A percentile compares a stretch with the other conserved stretches of the same genome.
Conservation (phyloP, 2,113 vertebrate species). For the Perca fluviatilis region DNA sequence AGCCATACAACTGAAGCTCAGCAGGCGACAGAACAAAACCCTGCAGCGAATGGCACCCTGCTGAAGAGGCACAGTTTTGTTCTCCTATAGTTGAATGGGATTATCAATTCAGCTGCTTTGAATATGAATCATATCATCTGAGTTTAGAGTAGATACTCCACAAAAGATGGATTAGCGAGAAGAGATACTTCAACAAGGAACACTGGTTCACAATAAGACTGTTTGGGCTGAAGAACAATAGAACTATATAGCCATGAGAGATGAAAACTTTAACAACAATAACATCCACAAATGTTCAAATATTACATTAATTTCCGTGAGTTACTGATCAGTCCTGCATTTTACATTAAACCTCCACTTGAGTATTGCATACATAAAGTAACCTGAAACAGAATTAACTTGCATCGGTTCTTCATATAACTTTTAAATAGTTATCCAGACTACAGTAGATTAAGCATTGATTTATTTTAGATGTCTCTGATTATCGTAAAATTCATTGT, state of each 20-base stretch:
- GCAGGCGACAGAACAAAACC: neutral
- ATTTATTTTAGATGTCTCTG: neutral
- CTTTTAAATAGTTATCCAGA: neutral
- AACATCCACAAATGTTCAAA: too few relatives aligned
- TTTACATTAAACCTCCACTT: neutral
- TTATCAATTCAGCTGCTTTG: neutral
- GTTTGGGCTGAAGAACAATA: too few relatives aligned
- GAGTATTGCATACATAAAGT: neutral
- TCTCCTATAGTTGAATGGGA: neutral
- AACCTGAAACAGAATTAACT: too few relatives aligned
- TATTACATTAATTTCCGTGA: neutral
- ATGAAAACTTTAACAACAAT: neutral
- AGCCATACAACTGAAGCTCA: neutral
- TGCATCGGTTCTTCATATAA: neutral
- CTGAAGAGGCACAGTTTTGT: neutral
- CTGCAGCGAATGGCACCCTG: neutral
- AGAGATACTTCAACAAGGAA: neutral
- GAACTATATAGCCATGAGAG: neutral
- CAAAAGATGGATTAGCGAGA: neutral
- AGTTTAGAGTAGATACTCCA: neutral
- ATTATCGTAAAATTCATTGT: too few relatives aligned
- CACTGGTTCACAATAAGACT: neutral
- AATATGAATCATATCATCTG: neutral
- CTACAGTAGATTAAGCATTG: neutral
- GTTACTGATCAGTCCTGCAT: neutral